Evolutionary conservation across 2,888 invertebrate species (phyloP).

Genomic region (Cheilosia scutellata): DNA sequence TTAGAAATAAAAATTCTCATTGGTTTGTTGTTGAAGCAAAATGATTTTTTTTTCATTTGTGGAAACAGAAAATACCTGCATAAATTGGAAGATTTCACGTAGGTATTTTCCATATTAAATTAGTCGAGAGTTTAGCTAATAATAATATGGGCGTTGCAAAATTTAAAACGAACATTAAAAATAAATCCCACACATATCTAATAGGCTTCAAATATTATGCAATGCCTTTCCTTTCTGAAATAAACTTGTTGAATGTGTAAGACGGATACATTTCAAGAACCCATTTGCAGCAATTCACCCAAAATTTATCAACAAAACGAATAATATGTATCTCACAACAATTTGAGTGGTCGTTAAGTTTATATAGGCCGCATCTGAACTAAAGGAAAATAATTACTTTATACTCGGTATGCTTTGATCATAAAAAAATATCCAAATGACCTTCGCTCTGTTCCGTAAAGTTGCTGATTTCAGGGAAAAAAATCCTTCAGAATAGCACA

Average conservation of each 20-base stretch:
- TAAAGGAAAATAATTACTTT: conserved; percentile 17
- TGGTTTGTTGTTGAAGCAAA: too few relatives aligned
- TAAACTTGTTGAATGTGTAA: conserved; percentile 23
- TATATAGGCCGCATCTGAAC: conserved; percentile 26
- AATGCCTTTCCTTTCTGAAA: background rate
- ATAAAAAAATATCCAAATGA: conserved; percentile 47
- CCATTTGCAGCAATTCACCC: conserved; percentile 18
- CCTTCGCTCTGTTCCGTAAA: conserved; percentile 30
- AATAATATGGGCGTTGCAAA: too few relatives aligned
- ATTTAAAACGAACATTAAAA: too few relatives aligned
- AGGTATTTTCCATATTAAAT: too few relatives aligned
- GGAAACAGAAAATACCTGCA: too few relatives aligned
- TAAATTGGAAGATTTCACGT: too few relatives aligned
- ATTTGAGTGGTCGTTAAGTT: conserved; percentile 51
- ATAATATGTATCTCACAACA: conserved; percentile 4
- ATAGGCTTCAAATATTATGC: too few relatives aligned
- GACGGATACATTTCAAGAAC: background rate
- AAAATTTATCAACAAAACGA: conserved; percentile 41
- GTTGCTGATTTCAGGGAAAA: conserved; percentile 35
- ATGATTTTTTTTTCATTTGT: too few relatives aligned
- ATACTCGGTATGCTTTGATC: conserved; percentile 20
- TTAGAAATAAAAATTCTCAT: too few relatives aligned
- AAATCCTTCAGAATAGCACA: background rate
- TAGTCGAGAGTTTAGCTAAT: too few relatives aligned
- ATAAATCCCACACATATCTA: too few relatives aligned